Percentiles rank a stretch among this genome's conserved stretches.
Evolutionary conservation across 1,140 invertebrate species (phyloP).

Genomic region (Cyclargus thomasi): DNA sequence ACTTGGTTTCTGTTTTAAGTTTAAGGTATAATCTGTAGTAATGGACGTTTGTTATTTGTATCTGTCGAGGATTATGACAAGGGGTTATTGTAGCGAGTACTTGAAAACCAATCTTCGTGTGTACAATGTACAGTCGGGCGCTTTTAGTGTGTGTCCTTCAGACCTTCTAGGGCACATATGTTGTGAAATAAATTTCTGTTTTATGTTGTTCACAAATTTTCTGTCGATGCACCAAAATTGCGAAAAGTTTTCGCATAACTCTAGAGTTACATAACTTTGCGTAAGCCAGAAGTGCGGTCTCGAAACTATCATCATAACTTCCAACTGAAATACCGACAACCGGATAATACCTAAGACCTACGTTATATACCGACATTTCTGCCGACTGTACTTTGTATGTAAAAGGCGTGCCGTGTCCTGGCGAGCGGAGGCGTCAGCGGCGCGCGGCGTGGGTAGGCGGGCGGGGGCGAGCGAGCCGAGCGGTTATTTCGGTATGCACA

Average conservation of each 20-base stretch:
- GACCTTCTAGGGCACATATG: too few species aligned
- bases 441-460: constrained; percentile 28
- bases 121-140: not conserved
- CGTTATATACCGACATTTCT: not conserved
- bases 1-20: constrained; percentile 24
- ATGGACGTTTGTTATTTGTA: constrained; percentile 31
- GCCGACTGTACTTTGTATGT: constrained; percentile 17
- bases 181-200: too few species aligned
- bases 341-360: too few species aligned
- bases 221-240: too few species aligned
- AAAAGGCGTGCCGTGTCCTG: constrained; percentile 44
- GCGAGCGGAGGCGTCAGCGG: constrained; percentile 21
- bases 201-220: too few species aligned
- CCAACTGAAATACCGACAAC: too few species aligned
- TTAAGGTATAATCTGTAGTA: constrained; percentile 27
- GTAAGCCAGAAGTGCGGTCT: too few species aligned
- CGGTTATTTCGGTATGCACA: constrained; percentile 74
- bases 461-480: constrained; percentile 45
- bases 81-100: constrained; percentile 37
- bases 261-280: too few species aligned
- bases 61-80: constrained; percentile 33
- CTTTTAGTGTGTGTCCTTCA: too few species aligned
- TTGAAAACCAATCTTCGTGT: not conserved
- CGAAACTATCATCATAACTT: too few species aligned
- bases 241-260: too few species aligned